Evolutionary conservation across 2,888 invertebrate species (phyloP).

Genomic region (Mythimna albipuncta): DNA sequence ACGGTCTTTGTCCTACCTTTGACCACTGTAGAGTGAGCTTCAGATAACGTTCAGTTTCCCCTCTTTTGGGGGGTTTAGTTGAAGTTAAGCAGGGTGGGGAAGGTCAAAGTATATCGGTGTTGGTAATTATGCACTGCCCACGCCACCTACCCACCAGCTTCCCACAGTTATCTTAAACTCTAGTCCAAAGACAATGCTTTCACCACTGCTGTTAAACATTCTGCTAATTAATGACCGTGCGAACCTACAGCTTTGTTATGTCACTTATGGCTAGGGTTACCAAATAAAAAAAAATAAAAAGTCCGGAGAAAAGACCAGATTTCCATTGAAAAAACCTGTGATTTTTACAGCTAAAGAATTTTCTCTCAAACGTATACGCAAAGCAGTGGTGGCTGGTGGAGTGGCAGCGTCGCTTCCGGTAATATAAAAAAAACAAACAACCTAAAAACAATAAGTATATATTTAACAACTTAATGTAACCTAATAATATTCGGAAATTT

Average conservation of each 20-base stretch:
- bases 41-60: background rate
- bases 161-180: constrained; percentile 74
- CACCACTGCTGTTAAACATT: constrained; percentile 77
- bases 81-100: constrained; percentile 43
- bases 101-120: constrained; percentile 68
- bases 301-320: too few species aligned
- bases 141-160: constrained; percentile 81
- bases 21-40: constrained; percentile 63
- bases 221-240: constrained; percentile 82
- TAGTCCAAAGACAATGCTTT: constrained; percentile 81
- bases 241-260: constrained; percentile 59
- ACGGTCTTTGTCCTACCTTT: constrained; percentile 69
- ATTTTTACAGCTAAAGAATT: too few species aligned
- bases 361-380: too few species aligned
- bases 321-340: too few species aligned
- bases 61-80: background rate
- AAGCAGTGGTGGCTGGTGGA: too few species aligned
- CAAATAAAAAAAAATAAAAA: too few species aligned
- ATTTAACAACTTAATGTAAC: too few species aligned
- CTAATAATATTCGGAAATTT: too few species aligned
- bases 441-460: too few species aligned
- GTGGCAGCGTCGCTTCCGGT: too few species aligned
- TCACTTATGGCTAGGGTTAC: constrained; percentile 52
- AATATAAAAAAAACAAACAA: too few species aligned
- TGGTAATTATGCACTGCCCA: constrained; percentile 79